phyloP scores from a whole-genome alignment of 2,113 vertebrate species.

The Vireo altiloquus region DNA sequence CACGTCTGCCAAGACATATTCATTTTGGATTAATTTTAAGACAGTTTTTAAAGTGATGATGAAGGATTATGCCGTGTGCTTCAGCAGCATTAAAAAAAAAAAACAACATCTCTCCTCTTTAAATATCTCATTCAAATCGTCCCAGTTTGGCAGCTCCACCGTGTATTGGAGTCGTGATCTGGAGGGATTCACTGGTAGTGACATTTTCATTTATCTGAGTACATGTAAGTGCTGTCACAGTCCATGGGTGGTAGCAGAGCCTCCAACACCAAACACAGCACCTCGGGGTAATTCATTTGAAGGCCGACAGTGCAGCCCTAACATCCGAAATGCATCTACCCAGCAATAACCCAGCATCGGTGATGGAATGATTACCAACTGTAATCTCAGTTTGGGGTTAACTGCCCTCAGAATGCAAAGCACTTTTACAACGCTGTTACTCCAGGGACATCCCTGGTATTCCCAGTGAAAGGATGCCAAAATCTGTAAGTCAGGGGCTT shows the following conservation, averaged over 20 bases:
- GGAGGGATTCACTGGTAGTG: not conserved
- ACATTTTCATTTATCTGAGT: not conserved
- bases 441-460: not conserved
- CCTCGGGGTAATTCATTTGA: not conserved
- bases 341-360: not conserved
- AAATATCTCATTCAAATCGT: not conserved
- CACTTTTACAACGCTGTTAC: not conserved
- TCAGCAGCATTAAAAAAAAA: not conserved
- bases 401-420: not conserved
- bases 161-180: not conserved
- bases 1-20: constrained; percentile 15
- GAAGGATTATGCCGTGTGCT: not conserved
- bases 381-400: not conserved
- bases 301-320: not conserved
- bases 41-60: not conserved
- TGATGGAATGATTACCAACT: not conserved
- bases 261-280: not conserved
- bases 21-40: constrained; percentile 23
- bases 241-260: not conserved
- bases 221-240: not conserved
- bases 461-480: not conserved
- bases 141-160: not conserved
- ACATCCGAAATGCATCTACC: not conserved
- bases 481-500: not conserved
- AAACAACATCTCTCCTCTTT: not conserved